Percentiles rank a stretch among this genome's conserved stretches.
Conservation (phyloP, 1,140 invertebrate genomes). For the Drosophila arawakana region DNA sequence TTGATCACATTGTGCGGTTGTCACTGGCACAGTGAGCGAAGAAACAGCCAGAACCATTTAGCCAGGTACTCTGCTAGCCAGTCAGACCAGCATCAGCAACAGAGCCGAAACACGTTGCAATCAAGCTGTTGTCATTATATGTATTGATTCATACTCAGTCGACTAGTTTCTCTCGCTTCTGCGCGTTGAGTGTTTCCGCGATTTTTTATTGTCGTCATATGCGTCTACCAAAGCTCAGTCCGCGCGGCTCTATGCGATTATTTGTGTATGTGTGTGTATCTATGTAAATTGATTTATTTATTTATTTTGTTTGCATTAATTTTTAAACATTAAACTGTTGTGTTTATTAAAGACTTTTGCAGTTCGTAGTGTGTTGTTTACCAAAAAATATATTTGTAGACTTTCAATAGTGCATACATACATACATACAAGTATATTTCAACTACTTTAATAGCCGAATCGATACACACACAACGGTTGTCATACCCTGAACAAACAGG, state of each 20-base stretch:
- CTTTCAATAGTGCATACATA: neutral
- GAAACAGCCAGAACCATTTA: constrained; percentile 35
- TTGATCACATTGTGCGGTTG: constrained; percentile 48
- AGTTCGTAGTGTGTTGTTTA: constrained; percentile 17
- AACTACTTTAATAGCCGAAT: neutral
- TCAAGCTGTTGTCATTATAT: constrained; percentile 62
- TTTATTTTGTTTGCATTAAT: constrained; percentile 44
- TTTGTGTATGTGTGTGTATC: constrained; percentile 22
- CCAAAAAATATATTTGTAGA: too few relatives aligned
- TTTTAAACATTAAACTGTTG: constrained; percentile 7
- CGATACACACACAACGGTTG: too few relatives aligned
- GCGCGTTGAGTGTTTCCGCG: constrained; percentile 83
- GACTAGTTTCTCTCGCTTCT: constrained; percentile 84
- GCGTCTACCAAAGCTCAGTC: constrained; percentile 17
- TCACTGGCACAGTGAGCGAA: constrained; percentile 46
- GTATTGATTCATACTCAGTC: constrained; percentile 81
- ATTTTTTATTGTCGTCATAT: constrained; percentile 76
- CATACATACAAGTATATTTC: neutral
- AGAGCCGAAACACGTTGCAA: constrained; percentile 15
- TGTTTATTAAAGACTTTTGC: constrained; percentile 3
- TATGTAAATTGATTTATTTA: constrained; percentile 2
- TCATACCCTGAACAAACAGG: too few relatives aligned
- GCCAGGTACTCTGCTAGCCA: constrained; percentile 37
- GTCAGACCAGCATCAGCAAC: constrained; percentile 17
- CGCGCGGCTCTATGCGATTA: constrained; percentile 39